Percentiles rank a stretch among this genome's conserved stretches.
Evolutionary conservation across 2,113 vertebrate species (phyloP).

Genomic region (Eudyptes chrysolophus): DNA sequence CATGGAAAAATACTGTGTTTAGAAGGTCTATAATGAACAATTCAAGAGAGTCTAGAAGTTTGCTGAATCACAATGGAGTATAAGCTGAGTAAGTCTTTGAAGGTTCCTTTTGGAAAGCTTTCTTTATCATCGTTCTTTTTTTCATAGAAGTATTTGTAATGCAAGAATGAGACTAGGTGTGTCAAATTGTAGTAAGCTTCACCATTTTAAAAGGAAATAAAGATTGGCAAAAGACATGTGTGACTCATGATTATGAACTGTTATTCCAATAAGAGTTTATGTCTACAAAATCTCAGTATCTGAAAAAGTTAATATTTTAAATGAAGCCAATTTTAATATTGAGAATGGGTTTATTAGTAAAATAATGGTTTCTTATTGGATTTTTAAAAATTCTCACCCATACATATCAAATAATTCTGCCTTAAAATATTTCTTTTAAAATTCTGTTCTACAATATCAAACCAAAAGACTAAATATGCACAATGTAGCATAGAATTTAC

Average conservation of each 20-base stretch:
- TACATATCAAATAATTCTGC: neutral
- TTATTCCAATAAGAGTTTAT: neutral
- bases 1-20: neutral
- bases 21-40: neutral
- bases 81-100: neutral
- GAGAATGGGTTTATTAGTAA: neutral
- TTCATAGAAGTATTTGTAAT: neutral
- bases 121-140: neutral
- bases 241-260: neutral
- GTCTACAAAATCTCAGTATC: neutral
- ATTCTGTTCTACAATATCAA: neutral
- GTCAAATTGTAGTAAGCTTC: neutral
- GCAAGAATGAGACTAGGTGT: neutral
- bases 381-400: neutral
- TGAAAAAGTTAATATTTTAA: neutral
- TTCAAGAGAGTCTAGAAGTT: neutral
- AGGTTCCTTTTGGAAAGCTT: neutral
- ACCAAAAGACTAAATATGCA: neutral
- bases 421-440: neutral
- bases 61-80: neutral
- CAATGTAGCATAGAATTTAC: neutral
- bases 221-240: neutral
- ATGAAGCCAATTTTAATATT: neutral
- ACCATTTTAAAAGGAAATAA: neutral
- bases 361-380: neutral